Evolutionary conservation across 2,797 vertebrate species (phyloP).

Genomic region (Iguana delicatissima): DNA sequence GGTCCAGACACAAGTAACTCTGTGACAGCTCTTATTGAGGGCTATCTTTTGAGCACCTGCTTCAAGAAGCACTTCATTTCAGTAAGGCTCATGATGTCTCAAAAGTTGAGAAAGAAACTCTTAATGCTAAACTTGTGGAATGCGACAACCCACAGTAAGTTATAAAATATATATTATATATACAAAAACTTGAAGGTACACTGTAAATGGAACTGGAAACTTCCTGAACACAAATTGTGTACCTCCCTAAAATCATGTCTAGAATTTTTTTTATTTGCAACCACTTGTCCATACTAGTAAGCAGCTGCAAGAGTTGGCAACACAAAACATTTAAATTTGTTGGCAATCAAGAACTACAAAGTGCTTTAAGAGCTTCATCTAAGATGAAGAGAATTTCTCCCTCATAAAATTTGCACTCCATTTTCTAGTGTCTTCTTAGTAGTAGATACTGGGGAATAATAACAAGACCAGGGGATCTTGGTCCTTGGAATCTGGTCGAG

Average conservation of each 20-base stretch:
- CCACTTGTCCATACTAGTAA: constrained; percentile 71
- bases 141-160: constrained; percentile 81
- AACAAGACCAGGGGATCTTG: constrained; percentile 81
- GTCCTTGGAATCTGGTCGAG: constrained; percentile 82
- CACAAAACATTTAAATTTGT: constrained; percentile 84
- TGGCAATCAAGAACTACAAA: constrained; percentile 96
- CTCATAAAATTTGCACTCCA: constrained; percentile 79
- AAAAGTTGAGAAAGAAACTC: constrained; percentile 77
- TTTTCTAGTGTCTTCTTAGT: constrained; percentile 78
- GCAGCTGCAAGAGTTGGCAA: constrained; percentile 85
- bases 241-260: constrained; percentile 74
- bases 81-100: constrained; percentile 80
- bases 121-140: constrained; percentile 87
- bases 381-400: constrained; percentile 82
- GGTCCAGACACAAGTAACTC: constrained; percentile 71
- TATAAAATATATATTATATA: constrained; percentile 77
- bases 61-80: constrained; percentile 82
- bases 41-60: constrained; percentile 78
- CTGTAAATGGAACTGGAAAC: constrained; percentile 69
- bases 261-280: constrained; percentile 76
- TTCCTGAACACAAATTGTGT: constrained; percentile 72
- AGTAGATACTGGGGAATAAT: constrained; percentile 68
- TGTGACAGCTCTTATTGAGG: constrained; percentile 52
- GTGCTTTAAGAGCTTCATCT: constrained; percentile 89
- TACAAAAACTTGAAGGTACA: constrained; percentile 71